These are phyloP conservation scores for Thamnophis elegans DNA, from an alignment of 2,797 vertebrate genomes.

Conservation along the genomic window DNA sequence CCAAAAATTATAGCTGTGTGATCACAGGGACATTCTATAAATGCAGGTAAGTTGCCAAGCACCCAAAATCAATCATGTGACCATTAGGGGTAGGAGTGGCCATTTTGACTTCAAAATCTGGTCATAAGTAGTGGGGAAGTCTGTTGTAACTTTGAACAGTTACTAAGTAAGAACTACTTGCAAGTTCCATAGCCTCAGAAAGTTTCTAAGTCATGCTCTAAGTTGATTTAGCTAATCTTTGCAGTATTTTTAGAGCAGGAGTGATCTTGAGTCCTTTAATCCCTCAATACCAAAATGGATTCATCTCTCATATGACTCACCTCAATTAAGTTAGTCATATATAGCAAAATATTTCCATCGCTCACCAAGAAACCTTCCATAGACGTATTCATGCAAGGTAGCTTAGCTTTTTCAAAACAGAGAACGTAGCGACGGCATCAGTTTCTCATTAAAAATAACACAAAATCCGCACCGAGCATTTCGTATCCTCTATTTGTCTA, in stretches of 20 bases:
- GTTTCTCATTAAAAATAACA: not conserved
- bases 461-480: not conserved
- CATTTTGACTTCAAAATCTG: not conserved
- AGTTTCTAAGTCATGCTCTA: not conserved
- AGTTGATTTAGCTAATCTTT: not conserved
- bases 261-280: not conserved
- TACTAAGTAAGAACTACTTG: not conserved
- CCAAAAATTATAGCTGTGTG: too few species aligned
- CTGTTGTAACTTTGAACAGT: not conserved
- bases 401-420: not conserved
- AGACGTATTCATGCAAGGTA: not conserved
- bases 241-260: not conserved
- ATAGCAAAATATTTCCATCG: not conserved
- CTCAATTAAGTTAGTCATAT: not conserved
- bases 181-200: not conserved
- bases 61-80: too few species aligned
- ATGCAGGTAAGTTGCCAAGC: too few species aligned
- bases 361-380: not conserved
- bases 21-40: too few species aligned
- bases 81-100: not conserved
- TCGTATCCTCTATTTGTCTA: not conserved
- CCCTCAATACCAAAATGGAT: not conserved
- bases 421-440: not conserved
- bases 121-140: not conserved
- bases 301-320: not conserved